Evolutionary conservation across 1,140 invertebrate genomes (phyloP), one percentile per base, ranked within the genome.

Genomic region (Vanessa tameamea): DNA sequence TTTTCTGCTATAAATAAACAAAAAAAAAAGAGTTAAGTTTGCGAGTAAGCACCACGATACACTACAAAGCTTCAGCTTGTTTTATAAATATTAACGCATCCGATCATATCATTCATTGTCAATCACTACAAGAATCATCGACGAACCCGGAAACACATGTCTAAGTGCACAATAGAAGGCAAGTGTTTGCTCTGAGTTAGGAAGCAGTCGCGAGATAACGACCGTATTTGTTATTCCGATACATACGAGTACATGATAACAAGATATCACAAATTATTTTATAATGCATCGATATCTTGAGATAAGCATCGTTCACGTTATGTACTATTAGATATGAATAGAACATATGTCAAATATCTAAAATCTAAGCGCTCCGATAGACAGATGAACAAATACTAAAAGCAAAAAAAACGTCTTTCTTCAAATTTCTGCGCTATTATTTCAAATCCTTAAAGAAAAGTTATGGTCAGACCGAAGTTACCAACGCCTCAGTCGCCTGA

Each of bases 211-310:
- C 23, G 13, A 61, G 57, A 61, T 61, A 61, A 37, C 57, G 15
- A 61, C 57, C 20, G 53, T 57, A n/a, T 61, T 61, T 61, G 57
- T 26, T 61, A 15, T 37, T 11, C 4, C 1, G 55, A 59, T 59
- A 55, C 11, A 16, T n/a, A 16, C 48, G 48, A 43, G 37, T 43
- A 43, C 8, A 43, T n/a, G 53, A 57, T 57, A 57, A 57, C 53
- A 26, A 66, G 64, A 55, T 67, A 67, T 50, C 50, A 43, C 31
- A 69, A 69, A 69, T 69, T 59, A 51, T 47, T 69, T 69, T 69
- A 69, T 69, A 69, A 69, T 69, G 37, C 55, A 47, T 26, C 66
- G 15, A 57, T 69, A 69, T 69, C 66, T 69, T 57, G 9, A 69
- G 66, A 69, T 69, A 69, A 47, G 37, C 6, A 43, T 8, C 37